Conservation (phyloP, 92 coral and sea anemone genomes). For the Heteractis magnifica region DNA sequence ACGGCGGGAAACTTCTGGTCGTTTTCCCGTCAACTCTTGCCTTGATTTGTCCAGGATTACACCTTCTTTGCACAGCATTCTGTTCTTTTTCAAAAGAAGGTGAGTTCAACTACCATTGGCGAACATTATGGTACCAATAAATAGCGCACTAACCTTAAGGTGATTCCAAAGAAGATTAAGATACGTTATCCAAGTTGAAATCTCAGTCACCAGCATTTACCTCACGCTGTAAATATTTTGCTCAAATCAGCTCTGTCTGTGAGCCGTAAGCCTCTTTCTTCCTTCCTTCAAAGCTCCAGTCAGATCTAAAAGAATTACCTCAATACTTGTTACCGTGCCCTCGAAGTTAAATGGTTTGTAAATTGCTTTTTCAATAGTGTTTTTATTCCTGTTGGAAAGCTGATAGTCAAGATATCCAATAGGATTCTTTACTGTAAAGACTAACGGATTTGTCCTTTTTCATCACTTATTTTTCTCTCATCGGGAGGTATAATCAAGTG, state of each 20-base stretch:
- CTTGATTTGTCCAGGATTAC: neutral
- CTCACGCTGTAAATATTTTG: neutral
- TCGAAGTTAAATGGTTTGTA: neutral
- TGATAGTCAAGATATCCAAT: neutral
- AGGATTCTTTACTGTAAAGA: neutral
- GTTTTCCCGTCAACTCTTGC: neutral
- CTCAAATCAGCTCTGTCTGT: neutral
- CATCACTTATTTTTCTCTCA: neutral
- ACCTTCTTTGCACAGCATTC: neutral
- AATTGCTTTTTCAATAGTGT: neutral
- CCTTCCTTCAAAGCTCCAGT: neutral
- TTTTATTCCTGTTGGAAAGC: neutral
- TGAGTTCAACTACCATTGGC: neutral
- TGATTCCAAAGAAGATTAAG: neutral
- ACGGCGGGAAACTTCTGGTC: neutral
- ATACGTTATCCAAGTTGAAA: neutral
- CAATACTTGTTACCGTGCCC: neutral
- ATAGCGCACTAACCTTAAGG: neutral
- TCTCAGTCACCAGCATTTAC: neutral
- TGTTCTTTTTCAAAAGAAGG: neutral
- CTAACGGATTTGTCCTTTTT: neutral
- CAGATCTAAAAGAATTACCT: neutral
- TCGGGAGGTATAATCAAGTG: neutral
- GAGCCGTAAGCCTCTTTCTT: neutral
- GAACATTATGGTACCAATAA: neutral